Base-by-base conservation (phyloP, 2,797 vertebrate species). In the Podarcis siculus region DNA sequence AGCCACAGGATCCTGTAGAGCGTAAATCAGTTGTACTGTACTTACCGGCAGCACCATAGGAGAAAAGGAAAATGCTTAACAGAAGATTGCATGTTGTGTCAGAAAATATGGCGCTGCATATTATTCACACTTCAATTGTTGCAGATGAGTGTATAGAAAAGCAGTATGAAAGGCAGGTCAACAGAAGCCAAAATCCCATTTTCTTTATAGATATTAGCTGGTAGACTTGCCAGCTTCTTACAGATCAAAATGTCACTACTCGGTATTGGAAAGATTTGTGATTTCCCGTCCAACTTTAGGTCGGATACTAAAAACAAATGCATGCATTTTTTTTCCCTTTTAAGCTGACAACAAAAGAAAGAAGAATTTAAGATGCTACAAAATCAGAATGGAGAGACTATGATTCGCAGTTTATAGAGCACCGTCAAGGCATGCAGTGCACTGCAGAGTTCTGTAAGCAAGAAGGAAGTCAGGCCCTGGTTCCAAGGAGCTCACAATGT, bases 331-430 rank as follows among this genome's bases (percentile, higher is more conserved):
- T 72, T 75, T 4, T 42, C 7, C 49, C 49, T 49, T 49, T 82
- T 88, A 39, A 3, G 72, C 5, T 55, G 30, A 7, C 12, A n/a
- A 5, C 23, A 23, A 10, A 37, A 86, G 7, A 21, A 80, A 37
- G 88, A 27, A n/a, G 72, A 71, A 87, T 89, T 92, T 82, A 89
- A 90, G 10, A 67, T 92, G 88, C 76, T 87, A 1, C 89, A 78
- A 91, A 85, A 90, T 25, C 21, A 79, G 72, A 90, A 64, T 45
- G 61, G 91, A 93, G 2, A 75, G 17, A 87, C 35, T 77, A 55
- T 49, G 61, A 35, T 69, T 86, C 1, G 42, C 82, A 67, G 37
- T 45, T 27, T 27, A 27, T 67, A 25, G 3, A 69, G 61, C 37
- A 86, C 27, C 45, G 58, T 13, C 58, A 64, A 19, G 7, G 6